phyloP scores from a whole-genome alignment of 2,888 invertebrate species.

The Melipona beecheii region DNA sequence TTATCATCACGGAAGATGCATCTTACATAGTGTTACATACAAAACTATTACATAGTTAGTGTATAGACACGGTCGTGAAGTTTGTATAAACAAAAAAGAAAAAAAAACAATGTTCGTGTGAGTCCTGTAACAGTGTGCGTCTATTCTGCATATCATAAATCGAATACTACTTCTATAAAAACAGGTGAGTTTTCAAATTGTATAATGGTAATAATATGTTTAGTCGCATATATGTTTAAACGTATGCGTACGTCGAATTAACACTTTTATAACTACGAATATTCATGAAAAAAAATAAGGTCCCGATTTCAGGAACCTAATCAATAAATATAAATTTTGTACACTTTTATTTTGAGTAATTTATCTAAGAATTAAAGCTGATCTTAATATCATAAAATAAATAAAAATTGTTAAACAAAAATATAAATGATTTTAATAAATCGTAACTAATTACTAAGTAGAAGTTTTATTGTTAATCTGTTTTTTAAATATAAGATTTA shows the following conservation, averaged over 20 bases:
- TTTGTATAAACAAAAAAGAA: not conserved
- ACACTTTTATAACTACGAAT: not conserved
- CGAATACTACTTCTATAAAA: conserved; percentile 25
- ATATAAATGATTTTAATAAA: too few species aligned
- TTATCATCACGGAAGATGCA: conserved; percentile 22
- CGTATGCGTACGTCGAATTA: not conserved
- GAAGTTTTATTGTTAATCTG: too few species aligned
- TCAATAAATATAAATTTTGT: not conserved
- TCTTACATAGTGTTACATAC: conserved; percentile 25
- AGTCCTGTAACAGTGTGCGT: conserved; percentile 31
- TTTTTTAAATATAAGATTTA: too few species aligned
- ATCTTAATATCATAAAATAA: not conserved
- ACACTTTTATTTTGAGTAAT: not conserved
- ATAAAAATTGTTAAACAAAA: too few species aligned
- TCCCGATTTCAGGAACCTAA: not conserved
- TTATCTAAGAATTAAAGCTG: not conserved
- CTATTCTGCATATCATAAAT: conserved; percentile 30
- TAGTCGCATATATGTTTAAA: not conserved
- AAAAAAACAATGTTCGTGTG: conserved; percentile 46
- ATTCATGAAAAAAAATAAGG: not conserved
- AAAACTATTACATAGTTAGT: conserved; percentile 25
- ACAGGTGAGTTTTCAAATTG: conserved; percentile 42
- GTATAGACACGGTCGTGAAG: conserved; percentile 7
- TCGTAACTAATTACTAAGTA: too few species aligned
- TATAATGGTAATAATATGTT: not conserved